Evolutionary conservation across 2,113 vertebrate genomes (phyloP), one percentile per base, ranked within the genome.

Genomic region (Machaerirhynchus nigripectus): DNA sequence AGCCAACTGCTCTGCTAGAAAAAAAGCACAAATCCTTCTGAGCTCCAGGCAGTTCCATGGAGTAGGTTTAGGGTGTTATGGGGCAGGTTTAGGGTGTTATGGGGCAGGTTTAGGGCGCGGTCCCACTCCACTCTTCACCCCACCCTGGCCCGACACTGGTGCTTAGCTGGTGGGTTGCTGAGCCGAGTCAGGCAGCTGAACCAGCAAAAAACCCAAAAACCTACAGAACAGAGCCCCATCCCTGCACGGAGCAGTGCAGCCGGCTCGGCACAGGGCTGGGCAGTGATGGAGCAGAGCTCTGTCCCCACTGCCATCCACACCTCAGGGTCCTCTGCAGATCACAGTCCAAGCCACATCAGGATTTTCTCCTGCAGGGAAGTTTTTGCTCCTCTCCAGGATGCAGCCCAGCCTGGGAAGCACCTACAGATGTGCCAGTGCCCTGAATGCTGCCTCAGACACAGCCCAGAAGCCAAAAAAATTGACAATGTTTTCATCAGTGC

Each of bases 171-270:
- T 7, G 7, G 26, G 15, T 4, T 64, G 44, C 31, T 52, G 50
- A 64, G 49, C 59, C 11, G 2, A 53, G 11, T 6, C 2, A 2
- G 77, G 42, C 28, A 42, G 57, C 49, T 61, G 57, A 60, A 31
- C 20, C 60, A 40, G 31, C 35, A 42, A 35, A 65, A 87, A 56
- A 15, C 9, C 16, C n/a, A 37, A 74, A 56, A 74, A n/a, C 10
- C n/a, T 33, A 19, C 10, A n/a, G 49, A 60, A 33, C 1, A 2
- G 21, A 73, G 9, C 26, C 56, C 40, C 0, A 0, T 14, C 18
- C 31, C 28, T 0, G 0, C 5, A 0, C 1, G 0, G 44, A 53
- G 26, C 24, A 1, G 15, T 2, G 31, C 64, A 18, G 55, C 69
- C 31, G 82, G 35, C 19, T 61, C 11, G 0, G n/a, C 40, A 1